A percentile compares a stretch with the other conserved stretches of the same genome.
Evolutionary conservation across 2,113 vertebrate species (phyloP).

Genomic region (Perognathus longimembris): DNA sequence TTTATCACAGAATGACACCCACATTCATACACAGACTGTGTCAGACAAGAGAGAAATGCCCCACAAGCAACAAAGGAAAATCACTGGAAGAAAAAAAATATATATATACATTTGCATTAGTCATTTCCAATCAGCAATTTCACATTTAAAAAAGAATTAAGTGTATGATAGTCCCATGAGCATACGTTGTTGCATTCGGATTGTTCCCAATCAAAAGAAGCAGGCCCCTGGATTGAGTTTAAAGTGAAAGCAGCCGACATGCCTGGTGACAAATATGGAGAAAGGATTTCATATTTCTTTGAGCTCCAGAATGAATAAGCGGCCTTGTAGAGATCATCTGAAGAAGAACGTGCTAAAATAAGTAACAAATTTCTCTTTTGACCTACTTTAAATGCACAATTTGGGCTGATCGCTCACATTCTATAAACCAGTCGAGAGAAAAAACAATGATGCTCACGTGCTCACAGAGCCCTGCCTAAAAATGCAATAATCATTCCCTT

Average conservation of each 20-base stretch:
- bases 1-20: conserved; percentile 9
- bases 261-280: not conserved
- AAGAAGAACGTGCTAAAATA: conserved; percentile 26
- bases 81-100: not conserved
- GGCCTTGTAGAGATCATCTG: not conserved
- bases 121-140: conserved; percentile 23
- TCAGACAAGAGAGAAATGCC: not conserved
- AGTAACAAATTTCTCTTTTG: conserved; percentile 30
- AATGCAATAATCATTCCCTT: not conserved
- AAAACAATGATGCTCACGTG: not conserved
- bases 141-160: not conserved
- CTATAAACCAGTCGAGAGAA: conserved; percentile 42
- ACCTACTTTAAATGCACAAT: not conserved
- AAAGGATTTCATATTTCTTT: conserved; percentile 1
- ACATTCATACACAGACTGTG: not conserved
- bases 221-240: not conserved
- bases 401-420: not conserved
- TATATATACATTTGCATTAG: not conserved
- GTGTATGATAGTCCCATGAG: not conserved
- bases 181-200: not conserved
- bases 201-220: conserved; percentile 25
- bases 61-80: conserved; percentile 47
- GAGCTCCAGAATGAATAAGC: not conserved
- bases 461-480: not conserved
- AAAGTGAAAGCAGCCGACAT: not conserved